Evolutionary conservation across 2,797 vertebrate genomes (phyloP).

Genomic region (Streptopelia turtur): DNA sequence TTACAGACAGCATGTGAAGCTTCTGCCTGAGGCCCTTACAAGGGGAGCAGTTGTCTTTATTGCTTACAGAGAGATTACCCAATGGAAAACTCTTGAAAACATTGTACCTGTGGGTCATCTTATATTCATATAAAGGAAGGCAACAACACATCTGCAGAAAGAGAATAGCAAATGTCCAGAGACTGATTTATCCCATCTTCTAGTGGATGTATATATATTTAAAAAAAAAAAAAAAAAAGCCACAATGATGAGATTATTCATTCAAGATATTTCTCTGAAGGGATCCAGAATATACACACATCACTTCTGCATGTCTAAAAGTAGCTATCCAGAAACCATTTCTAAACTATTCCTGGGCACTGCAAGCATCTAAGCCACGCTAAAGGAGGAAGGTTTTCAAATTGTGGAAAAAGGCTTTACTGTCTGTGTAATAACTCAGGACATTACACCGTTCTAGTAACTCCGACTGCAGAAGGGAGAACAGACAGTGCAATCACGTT

Average conservation of each 20-base stretch:
- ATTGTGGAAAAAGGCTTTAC: neutral
- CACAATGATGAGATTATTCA: neutral
- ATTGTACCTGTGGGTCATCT: neutral
- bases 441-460: neutral
- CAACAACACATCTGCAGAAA: neutral
- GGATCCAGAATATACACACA: neutral
- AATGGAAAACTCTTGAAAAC: neutral
- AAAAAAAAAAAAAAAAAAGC: no score
- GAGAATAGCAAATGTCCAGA: neutral
- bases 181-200: neutral
- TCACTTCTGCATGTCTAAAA: neutral
- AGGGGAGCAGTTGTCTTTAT: neutral
- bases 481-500: neutral
- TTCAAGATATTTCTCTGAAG: neutral
- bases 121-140: neutral
- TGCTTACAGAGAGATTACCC: neutral
- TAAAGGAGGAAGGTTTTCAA: neutral
- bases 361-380: neutral
- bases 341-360: neutral
- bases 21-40: neutral
- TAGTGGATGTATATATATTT: neutral
- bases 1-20: neutral
- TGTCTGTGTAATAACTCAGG: neutral
- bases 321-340: neutral
- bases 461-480: neutral